Conservation (phyloP, 2,113 vertebrate species). For the Rhinogobius similis region DNA sequence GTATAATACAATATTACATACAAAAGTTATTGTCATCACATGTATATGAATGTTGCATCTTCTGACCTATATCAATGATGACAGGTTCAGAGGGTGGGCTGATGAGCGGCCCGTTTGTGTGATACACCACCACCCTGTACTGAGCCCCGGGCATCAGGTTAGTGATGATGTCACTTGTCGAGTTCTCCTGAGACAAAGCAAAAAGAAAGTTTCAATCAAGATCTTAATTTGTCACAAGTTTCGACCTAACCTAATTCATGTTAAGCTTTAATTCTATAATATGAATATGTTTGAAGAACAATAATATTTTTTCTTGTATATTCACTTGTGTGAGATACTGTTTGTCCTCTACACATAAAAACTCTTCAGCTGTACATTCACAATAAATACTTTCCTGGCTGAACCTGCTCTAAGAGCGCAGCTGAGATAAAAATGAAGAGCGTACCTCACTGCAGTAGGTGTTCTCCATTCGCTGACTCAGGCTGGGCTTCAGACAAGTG, state of each 20-base stretch:
- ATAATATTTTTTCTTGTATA: no score
- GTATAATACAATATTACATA: neutral
- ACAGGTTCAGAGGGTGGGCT: conserved; percentile 93
- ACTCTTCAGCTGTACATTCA: neutral
- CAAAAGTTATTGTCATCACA: neutral
- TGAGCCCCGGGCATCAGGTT: conserved; percentile 92
- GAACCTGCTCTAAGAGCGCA: neutral
- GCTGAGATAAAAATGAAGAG: neutral
- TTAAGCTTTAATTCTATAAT: no score
- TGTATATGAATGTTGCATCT: neutral
- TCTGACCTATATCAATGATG: conserved; percentile 89
- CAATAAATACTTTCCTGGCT: neutral
- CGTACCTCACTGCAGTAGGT: conserved; percentile 88
- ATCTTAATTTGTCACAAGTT: neutral
- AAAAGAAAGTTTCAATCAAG: neutral
- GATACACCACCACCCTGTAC: conserved; percentile 89
- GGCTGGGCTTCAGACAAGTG: conserved; percentile 89
- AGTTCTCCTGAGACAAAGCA: conserved; percentile 83
- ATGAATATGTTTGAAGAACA: neutral
- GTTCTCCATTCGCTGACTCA: conserved; percentile 90
- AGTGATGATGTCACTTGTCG: conserved; percentile 86
- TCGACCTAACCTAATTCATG: neutral
- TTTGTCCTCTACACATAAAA: neutral
- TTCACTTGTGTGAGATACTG: neutral
- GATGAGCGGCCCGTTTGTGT: conserved; percentile 87